Percentiles rank a stretch among this genome's conserved stretches.
phyloP scores from a whole-genome alignment of 2,113 vertebrate genomes.

The Dicerorhinus sumatrensis region DNA sequence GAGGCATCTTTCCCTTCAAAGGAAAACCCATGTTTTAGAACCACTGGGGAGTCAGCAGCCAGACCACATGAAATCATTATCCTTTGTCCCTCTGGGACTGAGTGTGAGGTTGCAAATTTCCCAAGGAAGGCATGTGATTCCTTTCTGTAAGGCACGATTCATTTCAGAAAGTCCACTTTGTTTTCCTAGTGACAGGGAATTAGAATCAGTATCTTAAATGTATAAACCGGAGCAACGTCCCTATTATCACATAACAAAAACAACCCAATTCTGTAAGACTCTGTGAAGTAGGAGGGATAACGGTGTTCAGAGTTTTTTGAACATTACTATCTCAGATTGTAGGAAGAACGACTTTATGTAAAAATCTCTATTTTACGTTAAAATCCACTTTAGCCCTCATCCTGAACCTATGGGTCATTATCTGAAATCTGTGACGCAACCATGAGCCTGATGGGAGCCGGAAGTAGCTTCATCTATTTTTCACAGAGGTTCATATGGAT shows the following conservation, averaged over 20 bases:
- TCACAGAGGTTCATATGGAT: not conserved
- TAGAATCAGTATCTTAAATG: not conserved
- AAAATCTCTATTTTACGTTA: not conserved
- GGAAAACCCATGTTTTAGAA: conserved; percentile 71
- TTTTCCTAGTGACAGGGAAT: not conserved
- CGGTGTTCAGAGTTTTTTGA: not conserved
- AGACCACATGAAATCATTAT: conserved; percentile 60
- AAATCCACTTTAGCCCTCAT: not conserved
- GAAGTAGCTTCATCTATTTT: not conserved
- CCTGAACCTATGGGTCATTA: not conserved
- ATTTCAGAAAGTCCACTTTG: not conserved
- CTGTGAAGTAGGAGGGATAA: not conserved
- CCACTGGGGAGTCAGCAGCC: conserved; percentile 2
- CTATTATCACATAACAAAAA: not conserved
- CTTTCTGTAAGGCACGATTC: conserved; percentile 44
- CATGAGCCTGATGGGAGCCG: not conserved
- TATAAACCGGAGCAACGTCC: not conserved
- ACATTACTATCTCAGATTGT: not conserved
- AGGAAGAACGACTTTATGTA: not conserved
- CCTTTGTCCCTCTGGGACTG: conserved; percentile 47
- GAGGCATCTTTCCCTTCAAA: conserved; percentile 69
- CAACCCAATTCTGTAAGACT: not conserved
- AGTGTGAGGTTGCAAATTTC: conserved; percentile 50
- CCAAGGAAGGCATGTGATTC: conserved; percentile 58
- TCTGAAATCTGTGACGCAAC: not conserved